phyloP scores from a whole-genome alignment of 2,888 invertebrate species.

The Tanypteryx hageni region DNA sequence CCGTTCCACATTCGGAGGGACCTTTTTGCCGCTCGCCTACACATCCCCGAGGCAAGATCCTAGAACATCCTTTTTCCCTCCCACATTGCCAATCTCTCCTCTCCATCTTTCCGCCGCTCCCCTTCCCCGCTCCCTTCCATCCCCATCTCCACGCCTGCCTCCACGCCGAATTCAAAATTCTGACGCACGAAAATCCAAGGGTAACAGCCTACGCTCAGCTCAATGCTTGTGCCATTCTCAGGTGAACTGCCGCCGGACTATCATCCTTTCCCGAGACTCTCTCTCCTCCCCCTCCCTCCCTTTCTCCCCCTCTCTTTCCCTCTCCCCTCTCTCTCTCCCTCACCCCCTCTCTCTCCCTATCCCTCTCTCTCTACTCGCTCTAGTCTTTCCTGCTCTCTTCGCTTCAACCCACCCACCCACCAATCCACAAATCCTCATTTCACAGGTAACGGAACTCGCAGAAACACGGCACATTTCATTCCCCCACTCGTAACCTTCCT shows the following conservation, averaged over 20 bases:
- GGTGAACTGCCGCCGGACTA: background rate
- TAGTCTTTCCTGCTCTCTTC: background rate
- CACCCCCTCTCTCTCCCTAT: background rate
- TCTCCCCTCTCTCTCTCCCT: background rate
- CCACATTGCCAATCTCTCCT: background rate
- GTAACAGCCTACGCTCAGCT: slow-evolving; percentile 43
- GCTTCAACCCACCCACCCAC: background rate
- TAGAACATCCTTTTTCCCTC: background rate
- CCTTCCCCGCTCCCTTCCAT: background rate
- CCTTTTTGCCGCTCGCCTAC: too few species aligned
- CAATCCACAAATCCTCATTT: background rate
- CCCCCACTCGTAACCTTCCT: background rate
- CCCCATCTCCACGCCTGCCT: background rate
- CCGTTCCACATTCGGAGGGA: background rate
- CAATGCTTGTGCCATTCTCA: slow-evolving; percentile 38
- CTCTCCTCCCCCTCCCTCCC: background rate
- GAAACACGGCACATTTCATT: background rate
- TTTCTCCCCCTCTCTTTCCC: background rate
- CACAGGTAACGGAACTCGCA: background rate
- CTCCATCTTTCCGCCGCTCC: background rate
- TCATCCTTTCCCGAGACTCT: background rate
- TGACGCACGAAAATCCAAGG: slow-evolving; percentile 57
- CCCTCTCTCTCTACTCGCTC: background rate
- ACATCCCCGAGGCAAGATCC: background rate
- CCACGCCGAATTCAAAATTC: slow-evolving; percentile 29